phyloP scores from a whole-genome alignment of 2,888 invertebrate genomes.

The Pasiphila rectangulata region DNA sequence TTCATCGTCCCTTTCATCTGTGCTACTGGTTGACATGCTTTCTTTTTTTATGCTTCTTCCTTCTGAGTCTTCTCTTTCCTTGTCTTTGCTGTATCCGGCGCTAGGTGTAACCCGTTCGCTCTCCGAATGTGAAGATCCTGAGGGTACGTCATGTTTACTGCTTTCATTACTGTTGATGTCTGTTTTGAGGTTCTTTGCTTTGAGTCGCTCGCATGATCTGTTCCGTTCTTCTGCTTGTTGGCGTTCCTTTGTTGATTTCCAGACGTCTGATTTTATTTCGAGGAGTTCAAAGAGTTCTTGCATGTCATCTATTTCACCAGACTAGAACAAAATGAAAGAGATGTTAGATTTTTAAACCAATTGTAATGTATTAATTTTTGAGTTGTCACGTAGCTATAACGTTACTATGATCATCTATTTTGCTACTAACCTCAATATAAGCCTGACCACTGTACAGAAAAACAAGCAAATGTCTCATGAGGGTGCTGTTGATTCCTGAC shows the following conservation, averaged over 20 bases:
- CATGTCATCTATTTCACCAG: constrained; percentile 89
- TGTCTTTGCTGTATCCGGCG: constrained; percentile 75
- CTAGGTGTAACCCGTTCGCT: constrained; percentile 73
- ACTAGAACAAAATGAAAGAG: constrained; percentile 73
- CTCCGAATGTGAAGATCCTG: constrained; percentile 75
- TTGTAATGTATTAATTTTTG: neutral
- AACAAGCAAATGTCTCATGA: constrained; percentile 90
- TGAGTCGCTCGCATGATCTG: constrained; percentile 73
- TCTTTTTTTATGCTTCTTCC: constrained; percentile 76
- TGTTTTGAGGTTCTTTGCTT: constrained; percentile 70
- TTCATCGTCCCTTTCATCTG: constrained; percentile 76
- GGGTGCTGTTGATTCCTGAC: constrained; percentile 89
- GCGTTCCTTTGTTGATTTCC: constrained; percentile 81
- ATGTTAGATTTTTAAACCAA: neutral
- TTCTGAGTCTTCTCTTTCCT: constrained; percentile 64
- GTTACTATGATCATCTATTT: no score
- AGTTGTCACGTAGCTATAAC: neutral
- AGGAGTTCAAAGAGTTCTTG: constrained; percentile 90
- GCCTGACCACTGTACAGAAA: constrained; percentile 94
- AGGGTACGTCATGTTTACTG: constrained; percentile 76
- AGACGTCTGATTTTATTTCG: constrained; percentile 91
- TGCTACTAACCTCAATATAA: constrained; percentile 84
- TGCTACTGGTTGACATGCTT: constrained; percentile 77
- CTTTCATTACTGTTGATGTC: constrained; percentile 78
- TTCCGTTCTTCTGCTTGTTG: constrained; percentile 75